Base-by-base conservation (phyloP, 2,888 invertebrate species). In the Drosophila pseudotalamancana region DNA sequence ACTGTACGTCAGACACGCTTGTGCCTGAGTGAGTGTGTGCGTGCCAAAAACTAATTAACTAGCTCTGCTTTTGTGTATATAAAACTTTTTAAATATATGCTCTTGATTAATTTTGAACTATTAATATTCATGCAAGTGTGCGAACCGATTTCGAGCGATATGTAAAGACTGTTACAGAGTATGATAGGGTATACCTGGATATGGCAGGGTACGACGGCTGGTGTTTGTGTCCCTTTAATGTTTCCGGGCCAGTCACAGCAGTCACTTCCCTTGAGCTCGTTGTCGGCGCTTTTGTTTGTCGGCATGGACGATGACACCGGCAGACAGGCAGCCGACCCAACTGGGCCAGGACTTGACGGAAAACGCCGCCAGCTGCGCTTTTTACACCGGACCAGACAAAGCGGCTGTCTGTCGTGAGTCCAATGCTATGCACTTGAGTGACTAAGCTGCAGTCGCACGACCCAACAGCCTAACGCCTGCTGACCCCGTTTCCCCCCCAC, bases 211-310 rank as follows among this genome's bases (percentile, higher is more conserved):
- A 43, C n/a, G 18, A 19, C n/a, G 14, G 6, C 31, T 60, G 75
- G 34, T 16, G 32, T 6, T 32, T 49, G 69, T 63, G 63, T 59
- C 71, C 65, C 85, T 82, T 82, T 82, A 87, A 82, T 82, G 85
- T 82, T 87, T 82, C 81, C 81, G 81, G 81, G 81, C 87, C 81
- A 82, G 85, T 84, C 87, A 72, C 82, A 87, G 81, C 87, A 82
- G 81, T 82, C 78, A 77, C 82, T 84, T 82, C 85, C 81, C 87
- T 87, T 87, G 78, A 87, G 81, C 81, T 80, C 77, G 81, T 81
- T 82, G 81, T 82, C 85, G 87, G 57, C 81, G 74, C 87, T 67
- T 82, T 82, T 82, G 87, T 87, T 81, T 87, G 81, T 81, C 68
- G 84, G 85, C 81, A 84, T 81, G 78, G 87, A 84, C 81, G 80